These are phyloP conservation scores for Trochalopteron elliotii DNA, from an alignment of 2,113 vertebrate species.

Conservation along the genomic window DNA sequence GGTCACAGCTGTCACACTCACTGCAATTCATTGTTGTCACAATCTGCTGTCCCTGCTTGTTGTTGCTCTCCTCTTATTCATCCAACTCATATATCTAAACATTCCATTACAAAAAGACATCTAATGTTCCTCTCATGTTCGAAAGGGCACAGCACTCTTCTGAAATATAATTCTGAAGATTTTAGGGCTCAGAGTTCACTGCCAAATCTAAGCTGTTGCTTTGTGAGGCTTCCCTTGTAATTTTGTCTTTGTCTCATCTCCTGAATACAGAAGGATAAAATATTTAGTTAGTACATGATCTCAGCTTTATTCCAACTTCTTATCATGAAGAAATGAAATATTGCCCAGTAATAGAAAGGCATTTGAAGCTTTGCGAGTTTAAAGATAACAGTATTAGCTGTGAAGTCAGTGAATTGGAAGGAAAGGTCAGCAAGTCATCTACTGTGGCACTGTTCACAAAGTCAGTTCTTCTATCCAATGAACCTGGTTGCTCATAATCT, in stretches of 20 bases:
- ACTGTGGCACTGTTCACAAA: background rate
- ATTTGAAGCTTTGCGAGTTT: conserved; percentile 51
- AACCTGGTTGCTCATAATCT: background rate
- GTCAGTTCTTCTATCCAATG: background rate
- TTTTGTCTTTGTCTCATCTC: conserved; percentile 41
- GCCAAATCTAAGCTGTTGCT: conserved; percentile 18
- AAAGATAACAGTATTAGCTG: conserved; percentile 50
- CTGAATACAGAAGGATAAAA: conserved; percentile 21
- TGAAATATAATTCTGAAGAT: conserved; percentile 51
- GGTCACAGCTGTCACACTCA: conserved; percentile 70
- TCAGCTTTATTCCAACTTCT: conserved; percentile 48
- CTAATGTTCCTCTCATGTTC: conserved; percentile 53
- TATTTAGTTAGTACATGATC: conserved; percentile 31
- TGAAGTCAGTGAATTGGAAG: conserved; percentile 5
- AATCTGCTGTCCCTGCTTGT: conserved; percentile 65
- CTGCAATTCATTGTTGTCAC: conserved; percentile 69
- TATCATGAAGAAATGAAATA: conserved; percentile 60
- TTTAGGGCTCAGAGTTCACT: conserved; percentile 45
- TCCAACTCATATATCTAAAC: conserved; percentile 70
- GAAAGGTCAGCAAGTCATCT: conserved; percentile 48
- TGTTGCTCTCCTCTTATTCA: conserved; percentile 60
- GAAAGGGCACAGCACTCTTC: conserved; percentile 51
- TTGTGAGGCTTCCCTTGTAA: conserved; percentile 18
- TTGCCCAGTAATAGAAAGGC: conserved; percentile 49
- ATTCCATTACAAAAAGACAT: conserved; percentile 71